Evolutionary conservation across 1,140 invertebrate species (phyloP).

Genomic region (Camponotus floridanus): DNA sequence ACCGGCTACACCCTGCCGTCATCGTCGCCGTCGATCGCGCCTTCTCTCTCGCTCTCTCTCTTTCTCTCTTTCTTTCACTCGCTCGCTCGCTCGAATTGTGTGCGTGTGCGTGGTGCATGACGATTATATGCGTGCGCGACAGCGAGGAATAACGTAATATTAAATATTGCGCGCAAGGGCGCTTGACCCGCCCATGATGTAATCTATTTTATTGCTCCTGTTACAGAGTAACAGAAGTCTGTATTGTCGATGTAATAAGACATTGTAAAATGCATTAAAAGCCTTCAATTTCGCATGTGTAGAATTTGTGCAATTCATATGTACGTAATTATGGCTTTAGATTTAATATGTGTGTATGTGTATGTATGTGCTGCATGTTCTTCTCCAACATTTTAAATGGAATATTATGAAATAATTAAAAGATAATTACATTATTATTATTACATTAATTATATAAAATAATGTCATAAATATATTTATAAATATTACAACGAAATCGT

Average conservation of each 20-base stretch:
- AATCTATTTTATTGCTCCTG: slow-evolving; percentile 1
- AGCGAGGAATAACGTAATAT: slow-evolving; percentile 4
- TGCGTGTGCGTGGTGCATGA: not conserved
- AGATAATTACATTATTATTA: too few relatives aligned
- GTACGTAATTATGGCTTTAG: not conserved
- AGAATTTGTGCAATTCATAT: not conserved
- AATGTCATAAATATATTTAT: not conserved
- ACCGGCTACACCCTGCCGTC: slow-evolving; percentile 66
- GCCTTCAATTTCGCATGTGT: not conserved
- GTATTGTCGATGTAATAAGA: not conserved
- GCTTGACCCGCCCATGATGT: slow-evolving; percentile 28
- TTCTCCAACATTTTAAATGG: not conserved
- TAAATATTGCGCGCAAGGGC: slow-evolving; percentile 15
- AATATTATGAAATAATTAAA: not conserved
- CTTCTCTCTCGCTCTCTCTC: slow-evolving; percentile 22
- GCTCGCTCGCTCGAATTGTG: not conserved
- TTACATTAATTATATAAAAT: not conserved
- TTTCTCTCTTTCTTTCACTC: not conserved
- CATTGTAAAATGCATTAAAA: not conserved
- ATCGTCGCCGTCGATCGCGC: not conserved
- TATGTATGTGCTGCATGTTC: too few relatives aligned
- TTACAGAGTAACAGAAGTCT: not conserved
- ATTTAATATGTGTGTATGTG: too few relatives aligned
- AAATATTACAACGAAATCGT: not conserved
- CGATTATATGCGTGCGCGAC: not conserved